These are phyloP conservation scores for Astropecten irregularis DNA, from an alignment of 53 echinoderm and acorn worm species.

Conservation along the genomic window DNA sequence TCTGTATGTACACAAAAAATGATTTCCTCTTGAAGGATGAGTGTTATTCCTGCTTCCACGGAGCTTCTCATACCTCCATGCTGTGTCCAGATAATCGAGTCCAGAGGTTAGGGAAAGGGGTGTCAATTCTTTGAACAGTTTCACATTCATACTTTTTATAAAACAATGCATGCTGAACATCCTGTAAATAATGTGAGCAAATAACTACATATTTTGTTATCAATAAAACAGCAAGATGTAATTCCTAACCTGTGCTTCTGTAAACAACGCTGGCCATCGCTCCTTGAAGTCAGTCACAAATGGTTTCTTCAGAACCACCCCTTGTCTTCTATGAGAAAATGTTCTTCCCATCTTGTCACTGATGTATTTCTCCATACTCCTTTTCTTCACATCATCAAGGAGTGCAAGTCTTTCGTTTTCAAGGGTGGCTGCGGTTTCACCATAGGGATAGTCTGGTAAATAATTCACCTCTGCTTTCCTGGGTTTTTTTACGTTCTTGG, in stretches of 20 bases:
- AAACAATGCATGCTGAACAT: background rate
- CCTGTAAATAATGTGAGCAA: too few relatives aligned
- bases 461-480: conserved; percentile 64
- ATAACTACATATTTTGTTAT: too few relatives aligned
- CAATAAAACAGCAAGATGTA: background rate
- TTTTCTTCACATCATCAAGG: conserved; percentile 42
- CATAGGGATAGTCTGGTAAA: conserved; percentile 49
- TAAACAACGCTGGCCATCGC: conserved; percentile 63
- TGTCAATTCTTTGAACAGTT: too few relatives aligned
- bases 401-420: conserved; percentile 22
- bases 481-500: conserved; percentile 54
- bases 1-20: too few relatives aligned
- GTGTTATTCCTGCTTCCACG: too few relatives aligned
- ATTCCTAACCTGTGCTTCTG: conserved; percentile 50
- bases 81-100: too few relatives aligned
- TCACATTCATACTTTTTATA: too few relatives aligned
- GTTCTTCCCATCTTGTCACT: conserved; percentile 50
- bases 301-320: conserved; percentile 52
- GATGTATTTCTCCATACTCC: conserved; percentile 38
- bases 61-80: too few relatives aligned
- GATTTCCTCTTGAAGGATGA: too few relatives aligned
- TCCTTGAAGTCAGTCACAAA: conserved; percentile 41
- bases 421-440: conserved; percentile 43
- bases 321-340: conserved; percentile 51
- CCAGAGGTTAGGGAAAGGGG: too few relatives aligned